Base-by-base conservation (phyloP, 2,113 vertebrate genomes). In the Chamaetylas fuelleborni region DNA sequence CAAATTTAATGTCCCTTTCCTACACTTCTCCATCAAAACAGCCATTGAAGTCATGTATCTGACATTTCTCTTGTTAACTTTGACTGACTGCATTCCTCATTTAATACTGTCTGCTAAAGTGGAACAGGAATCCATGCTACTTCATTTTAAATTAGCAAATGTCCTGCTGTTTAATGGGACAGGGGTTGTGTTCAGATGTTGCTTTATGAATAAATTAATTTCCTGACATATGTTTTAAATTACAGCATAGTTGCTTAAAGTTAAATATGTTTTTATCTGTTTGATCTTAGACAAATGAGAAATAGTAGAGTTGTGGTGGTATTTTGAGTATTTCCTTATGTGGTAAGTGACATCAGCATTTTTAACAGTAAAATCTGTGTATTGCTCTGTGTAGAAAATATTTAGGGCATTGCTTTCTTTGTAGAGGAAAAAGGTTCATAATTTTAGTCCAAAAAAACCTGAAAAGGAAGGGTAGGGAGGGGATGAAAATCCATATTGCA, bases 191-290 rank as follows among this genome's bases (percentile, higher is more conserved):
- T 96, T 95, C 96, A 96, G 84, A 95, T 97, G 83, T 92, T 97
- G 85, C 92, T 97, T 97, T 95, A 95, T 84, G 89, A 91, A 97
- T 97, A 96, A 94, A 96, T 95, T 97, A 81, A 95, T 97, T 98
- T 98, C 97, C 96, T 97, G 96, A 73, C 96, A 94, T 97, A 78
- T 98, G 97, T 97, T 97, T 97, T 95, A 97, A 93, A 93, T 97
- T 97, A 96, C 45, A 88, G 48, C 43, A 11, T 83, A 80, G 76
- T 92, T 91, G 84, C 78, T 91, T 95, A 95, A 97, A 80, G 61
- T 93, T 86, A 38, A 38, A 38, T 38, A 38, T 38, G 9, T 38
- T 38, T 38, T 38, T 38, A 38, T 92, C 90, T 94, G 76, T 96
- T 95, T 97, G 92, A 96, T 96, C 83, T 88, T 33, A 50, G 38